Base-by-base conservation (phyloP, 2,888 invertebrate species). In the Dromius quadrimaculatus region DNA sequence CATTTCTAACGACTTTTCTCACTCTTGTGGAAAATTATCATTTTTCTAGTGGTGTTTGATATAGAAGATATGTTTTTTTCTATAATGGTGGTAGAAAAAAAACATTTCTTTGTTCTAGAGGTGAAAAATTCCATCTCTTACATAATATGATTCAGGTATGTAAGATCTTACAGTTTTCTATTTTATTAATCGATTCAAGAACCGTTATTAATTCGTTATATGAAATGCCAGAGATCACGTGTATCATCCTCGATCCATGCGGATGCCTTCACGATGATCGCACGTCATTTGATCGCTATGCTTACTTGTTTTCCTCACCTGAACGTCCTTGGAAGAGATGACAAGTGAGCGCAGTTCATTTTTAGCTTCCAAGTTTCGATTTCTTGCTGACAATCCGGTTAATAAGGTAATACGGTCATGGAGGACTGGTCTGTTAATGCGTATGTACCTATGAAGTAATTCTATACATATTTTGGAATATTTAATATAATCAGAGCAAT, bases 191-290 rank as follows among this genome's bases (percentile, higher is more conserved):
- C n/a, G n/a, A n/a, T n/a, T n/a, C n/a, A n/a, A n/a, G n/a, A n/a
- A n/a, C n/a, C n/a, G n/a, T n/a, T n/a, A n/a, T 28, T 11, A 23
- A 54, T 54, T 54, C 45, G 45, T 45, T 20, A 45, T 20, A 45
- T 20, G 3, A 54, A 23, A 28, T 54, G 23, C 28, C 50, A 23
- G 2, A 5, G 8, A 23, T 23, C 50, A 54, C 50, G 50, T 54
- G 50, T 54, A 23, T 28, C 28, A 28, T 28, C 28, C 3, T 8
- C 45, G 45, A 8, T 28, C 2, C 11, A 6, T 20, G n/a, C 28
- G 20, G 20, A 45, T 45, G 23, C 50, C 50, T 28, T 13, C 9
- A 1, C 47, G 20, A 28, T 54, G 28, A 23, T 54, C 8, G 28
- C 50, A 28, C 28, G 28, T 54, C 50, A 28, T 54, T 28, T 54